A percentile compares a stretch with the other conserved stretches of the same genome.
Evolutionary conservation across 2,888 invertebrate species (phyloP).

Genomic region (Cataglyphis albicans): DNA sequence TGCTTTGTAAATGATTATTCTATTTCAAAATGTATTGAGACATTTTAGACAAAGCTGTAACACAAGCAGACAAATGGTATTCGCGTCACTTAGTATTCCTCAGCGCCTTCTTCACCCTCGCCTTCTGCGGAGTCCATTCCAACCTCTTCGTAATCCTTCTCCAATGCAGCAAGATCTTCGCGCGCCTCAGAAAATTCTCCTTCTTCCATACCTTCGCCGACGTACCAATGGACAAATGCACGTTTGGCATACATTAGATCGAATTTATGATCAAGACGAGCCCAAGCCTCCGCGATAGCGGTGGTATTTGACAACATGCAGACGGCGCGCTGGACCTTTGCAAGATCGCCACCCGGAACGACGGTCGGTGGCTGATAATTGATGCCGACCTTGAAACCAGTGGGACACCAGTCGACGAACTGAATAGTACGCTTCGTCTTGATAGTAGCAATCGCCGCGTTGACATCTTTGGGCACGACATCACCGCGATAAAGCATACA

Average conservation of each 20-base stretch:
- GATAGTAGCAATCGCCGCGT: constrained; percentile 98
- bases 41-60: constrained; percentile 43
- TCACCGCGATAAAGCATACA: constrained; percentile 98
- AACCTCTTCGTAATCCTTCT: constrained; percentile 92
- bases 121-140: constrained; percentile 89
- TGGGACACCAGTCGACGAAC: constrained; percentile 97
- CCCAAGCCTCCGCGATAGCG: constrained; percentile 99
- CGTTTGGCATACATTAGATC: constrained; percentile 99
- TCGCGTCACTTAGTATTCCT: constrained; percentile 78
- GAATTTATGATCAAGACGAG: constrained; percentile 97
- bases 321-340: constrained; percentile 98
- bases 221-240: constrained; percentile 98
- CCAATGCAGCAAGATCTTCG: constrained; percentile 89
- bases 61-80: not conserved
- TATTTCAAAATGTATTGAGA: constrained; percentile 62
- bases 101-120: constrained; percentile 86
- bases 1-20: constrained; percentile 51
- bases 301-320: constrained; percentile 99
- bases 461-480: constrained; percentile 98
- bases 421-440: constrained; percentile 98
- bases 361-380: constrained; percentile 98
- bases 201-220: constrained; percentile 95
- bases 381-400: constrained; percentile 94
- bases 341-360: constrained; percentile 97
- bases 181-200: constrained; percentile 95